A percentile compares a stretch with the other conserved stretches of the same genome.
phyloP scores from a whole-genome alignment of 2,888 invertebrate genomes.

The Falcaria lacertinaria region DNA sequence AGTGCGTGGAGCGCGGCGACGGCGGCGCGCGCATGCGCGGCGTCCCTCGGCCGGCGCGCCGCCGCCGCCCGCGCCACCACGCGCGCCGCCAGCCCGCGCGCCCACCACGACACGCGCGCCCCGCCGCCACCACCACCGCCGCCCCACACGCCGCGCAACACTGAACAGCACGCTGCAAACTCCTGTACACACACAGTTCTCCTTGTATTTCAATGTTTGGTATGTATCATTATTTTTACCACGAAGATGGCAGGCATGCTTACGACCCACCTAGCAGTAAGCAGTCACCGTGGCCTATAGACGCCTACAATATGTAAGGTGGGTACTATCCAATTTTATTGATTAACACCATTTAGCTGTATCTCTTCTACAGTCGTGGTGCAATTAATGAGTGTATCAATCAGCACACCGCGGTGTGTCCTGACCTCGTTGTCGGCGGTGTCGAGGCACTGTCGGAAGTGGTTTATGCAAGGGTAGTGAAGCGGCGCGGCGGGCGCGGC shows the following conservation, averaged over 20 bases:
- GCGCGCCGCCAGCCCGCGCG: slow-evolving; percentile 59
- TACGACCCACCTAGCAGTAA: too few relatives aligned
- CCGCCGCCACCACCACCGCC: slow-evolving; percentile 22
- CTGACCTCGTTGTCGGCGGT: slow-evolving; percentile 62
- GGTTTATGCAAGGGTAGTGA: slow-evolving; percentile 94
- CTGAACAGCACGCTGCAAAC: slow-evolving; percentile 60
- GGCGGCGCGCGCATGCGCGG: slow-evolving; percentile 47
- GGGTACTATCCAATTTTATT: too few relatives aligned
- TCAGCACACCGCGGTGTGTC: background rate
- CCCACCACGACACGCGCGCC: slow-evolving; percentile 59
- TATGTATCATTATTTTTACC: too few relatives aligned
- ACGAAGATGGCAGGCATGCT: too few relatives aligned
- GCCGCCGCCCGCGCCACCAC: slow-evolving; percentile 54
- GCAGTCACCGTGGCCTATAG: too few relatives aligned
- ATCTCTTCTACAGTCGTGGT: too few relatives aligned
- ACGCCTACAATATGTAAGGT: too few relatives aligned
- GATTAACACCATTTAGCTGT: too few relatives aligned
- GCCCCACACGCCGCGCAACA: slow-evolving; percentile 56
- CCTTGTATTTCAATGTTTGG: too few relatives aligned
- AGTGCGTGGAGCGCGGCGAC: slow-evolving; percentile 55
- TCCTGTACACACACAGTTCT: slow-evolving; percentile 36
- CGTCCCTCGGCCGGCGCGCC: slow-evolving; percentile 40
- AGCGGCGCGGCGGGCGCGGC: slow-evolving; percentile 90
- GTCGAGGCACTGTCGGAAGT: slow-evolving; percentile 90
- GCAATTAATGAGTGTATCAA: too few relatives aligned